These are phyloP conservation scores for Platyura marginata DNA, from an alignment of 1,140 invertebrate species.

Conservation along the genomic window DNA sequence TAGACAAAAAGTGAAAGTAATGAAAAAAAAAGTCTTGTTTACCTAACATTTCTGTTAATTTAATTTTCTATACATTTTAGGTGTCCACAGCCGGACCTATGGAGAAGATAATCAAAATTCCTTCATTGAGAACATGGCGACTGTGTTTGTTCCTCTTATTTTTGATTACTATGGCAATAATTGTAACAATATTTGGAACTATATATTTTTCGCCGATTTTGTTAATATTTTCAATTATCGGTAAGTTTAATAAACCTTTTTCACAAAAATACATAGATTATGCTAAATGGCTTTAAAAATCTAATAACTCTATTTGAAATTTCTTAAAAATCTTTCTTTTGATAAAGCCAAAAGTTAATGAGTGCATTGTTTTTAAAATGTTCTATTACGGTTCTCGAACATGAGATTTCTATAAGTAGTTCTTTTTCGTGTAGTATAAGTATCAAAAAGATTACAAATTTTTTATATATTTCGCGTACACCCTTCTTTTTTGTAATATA, in stretches of 20 bases:
- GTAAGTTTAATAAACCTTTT: neutral
- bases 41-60: no score
- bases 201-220: neutral
- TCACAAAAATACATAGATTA: neutral
- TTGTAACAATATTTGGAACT: conserved; percentile 15
- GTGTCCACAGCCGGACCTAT: conserved; percentile 20
- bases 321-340: neutral
- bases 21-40: neutral
- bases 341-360: no score
- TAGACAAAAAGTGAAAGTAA: conserved; percentile 20
- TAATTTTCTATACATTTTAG: no score
- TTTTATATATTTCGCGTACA: no score
- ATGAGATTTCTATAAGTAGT: no score
- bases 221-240: neutral
- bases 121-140: conserved; percentile 17
- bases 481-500: no score
- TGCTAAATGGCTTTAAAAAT: neutral
- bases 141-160: conserved; percentile 4
- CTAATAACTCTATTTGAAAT: no score
- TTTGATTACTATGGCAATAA: conserved; percentile 14
- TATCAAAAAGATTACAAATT: no score
- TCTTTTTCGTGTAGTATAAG: no score
- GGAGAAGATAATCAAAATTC: conserved; percentile 18
- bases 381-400: no score
- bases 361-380: no score